Conservation (phyloP, 2,888 invertebrate genomes). For the Phaonia tiefii region DNA sequence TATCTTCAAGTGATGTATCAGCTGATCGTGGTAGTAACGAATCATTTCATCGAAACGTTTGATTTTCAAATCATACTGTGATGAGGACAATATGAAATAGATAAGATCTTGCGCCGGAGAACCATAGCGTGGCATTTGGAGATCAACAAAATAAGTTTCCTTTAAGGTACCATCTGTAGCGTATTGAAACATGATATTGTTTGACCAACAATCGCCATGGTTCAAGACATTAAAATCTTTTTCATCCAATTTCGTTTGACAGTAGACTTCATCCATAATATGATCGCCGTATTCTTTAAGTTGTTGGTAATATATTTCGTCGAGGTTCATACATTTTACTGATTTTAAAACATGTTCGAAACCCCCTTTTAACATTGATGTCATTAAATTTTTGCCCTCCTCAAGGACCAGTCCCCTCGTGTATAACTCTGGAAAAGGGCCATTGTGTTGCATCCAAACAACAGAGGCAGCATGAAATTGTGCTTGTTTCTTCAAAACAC, state of each 20-base stretch:
- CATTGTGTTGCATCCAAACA: constrained; percentile 69
- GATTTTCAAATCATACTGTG: constrained; percentile 66
- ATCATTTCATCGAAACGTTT: constrained; percentile 71
- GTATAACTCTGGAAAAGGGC: constrained; percentile 58
- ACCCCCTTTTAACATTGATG: constrained; percentile 74
- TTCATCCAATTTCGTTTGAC: not conserved
- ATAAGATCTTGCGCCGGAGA: constrained; percentile 70
- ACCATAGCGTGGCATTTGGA: constrained; percentile 72
- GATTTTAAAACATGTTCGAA: constrained; percentile 45
- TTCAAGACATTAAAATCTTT: constrained; percentile 72
- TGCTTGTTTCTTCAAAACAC: constrained; percentile 73
- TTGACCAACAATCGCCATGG: constrained; percentile 77
- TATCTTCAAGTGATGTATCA: constrained; percentile 71
- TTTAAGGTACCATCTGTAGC: constrained; percentile 67
- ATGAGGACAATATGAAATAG: constrained; percentile 70
- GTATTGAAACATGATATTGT: constrained; percentile 75
- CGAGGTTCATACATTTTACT: constrained; percentile 4
- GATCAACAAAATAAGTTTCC: constrained; percentile 73
- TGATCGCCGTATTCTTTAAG: not conserved
- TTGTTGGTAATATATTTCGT: constrained; percentile 25
- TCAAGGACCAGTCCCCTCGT: constrained; percentile 56
- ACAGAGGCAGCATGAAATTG: constrained; percentile 78
- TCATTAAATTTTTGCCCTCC: constrained; percentile 57
- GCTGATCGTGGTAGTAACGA: constrained; percentile 69
- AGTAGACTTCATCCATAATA: constrained; percentile 33